A percentile compares a stretch with the other conserved stretches of the same genome.
phyloP scores from a whole-genome alignment of 2,888 invertebrate genomes.

The Nineta flava region DNA sequence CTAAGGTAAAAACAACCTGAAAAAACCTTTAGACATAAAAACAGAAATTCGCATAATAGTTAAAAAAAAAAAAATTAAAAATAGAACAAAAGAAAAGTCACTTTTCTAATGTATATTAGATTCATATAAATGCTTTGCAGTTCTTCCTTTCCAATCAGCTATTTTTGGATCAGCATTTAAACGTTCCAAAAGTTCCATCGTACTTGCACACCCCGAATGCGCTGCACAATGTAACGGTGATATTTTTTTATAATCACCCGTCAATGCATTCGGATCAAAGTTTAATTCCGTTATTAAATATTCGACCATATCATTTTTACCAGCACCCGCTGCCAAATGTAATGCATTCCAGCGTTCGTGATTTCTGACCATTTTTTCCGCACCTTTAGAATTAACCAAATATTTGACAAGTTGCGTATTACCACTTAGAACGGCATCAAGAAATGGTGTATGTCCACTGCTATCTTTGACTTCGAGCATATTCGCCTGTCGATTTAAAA shows the following conservation, averaged over 20 bases:
- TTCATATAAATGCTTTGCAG: slow-evolving; percentile 16
- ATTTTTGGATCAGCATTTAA: neutral
- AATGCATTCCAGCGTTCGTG: slow-evolving; percentile 31
- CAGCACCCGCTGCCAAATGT: slow-evolving; percentile 36
- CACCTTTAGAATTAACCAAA: slow-evolving; percentile 22
- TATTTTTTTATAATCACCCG: slow-evolving; percentile 22
- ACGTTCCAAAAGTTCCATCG: slow-evolving; percentile 21
- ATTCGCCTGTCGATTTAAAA: slow-evolving; percentile 20
- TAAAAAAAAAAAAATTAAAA: no score
- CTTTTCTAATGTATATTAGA: neutral
- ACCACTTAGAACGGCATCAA: slow-evolving; percentile 38
- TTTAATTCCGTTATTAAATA: slow-evolving; percentile 28
- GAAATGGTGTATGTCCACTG: slow-evolving; percentile 41
- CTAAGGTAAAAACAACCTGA: no score
- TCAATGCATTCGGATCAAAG: slow-evolving; percentile 25
- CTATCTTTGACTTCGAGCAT: no score
- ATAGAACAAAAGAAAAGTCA: no score
- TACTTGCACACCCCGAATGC: slow-evolving; percentile 25
- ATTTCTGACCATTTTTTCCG: slow-evolving; percentile 24
- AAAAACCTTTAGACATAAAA: no score
- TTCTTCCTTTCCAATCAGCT: slow-evolving; percentile 15
- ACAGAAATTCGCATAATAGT: no score
- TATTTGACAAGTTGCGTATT: slow-evolving; percentile 26
- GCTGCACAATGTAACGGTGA: slow-evolving; percentile 37
- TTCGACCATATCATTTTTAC: slow-evolving; percentile 26